Evolutionary conservation across 1,140 invertebrate species (phyloP).

Genomic region (Agrilus planipennis): DNA sequence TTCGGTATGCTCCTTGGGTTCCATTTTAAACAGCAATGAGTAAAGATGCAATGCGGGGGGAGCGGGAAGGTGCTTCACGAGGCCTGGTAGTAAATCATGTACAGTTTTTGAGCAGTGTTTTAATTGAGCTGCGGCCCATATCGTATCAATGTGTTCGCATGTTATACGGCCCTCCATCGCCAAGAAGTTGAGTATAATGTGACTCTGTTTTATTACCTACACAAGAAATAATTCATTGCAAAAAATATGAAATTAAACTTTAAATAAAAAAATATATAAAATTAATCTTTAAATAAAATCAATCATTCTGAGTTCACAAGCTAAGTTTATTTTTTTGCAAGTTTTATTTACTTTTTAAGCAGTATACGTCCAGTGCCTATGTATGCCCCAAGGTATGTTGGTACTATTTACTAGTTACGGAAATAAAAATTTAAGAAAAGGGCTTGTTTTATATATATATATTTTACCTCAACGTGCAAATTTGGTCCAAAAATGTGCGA

Average conservation of each 20-base stretch:
- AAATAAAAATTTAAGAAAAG: too few relatives aligned
- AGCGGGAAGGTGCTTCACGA: conserved; percentile 82
- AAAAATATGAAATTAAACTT: background rate
- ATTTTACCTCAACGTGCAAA: conserved; percentile 76
- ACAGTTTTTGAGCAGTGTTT: conserved; percentile 91
- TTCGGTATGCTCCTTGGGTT: conserved; percentile 84
- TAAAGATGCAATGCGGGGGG: conserved; percentile 80
- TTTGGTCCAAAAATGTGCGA: conserved; percentile 93
- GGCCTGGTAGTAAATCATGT: conserved; percentile 75
- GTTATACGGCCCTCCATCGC: conserved; percentile 84
- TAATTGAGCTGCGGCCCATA: conserved; percentile 86
- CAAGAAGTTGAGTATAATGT: conserved; percentile 83
- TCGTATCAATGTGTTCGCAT: conserved; percentile 81
- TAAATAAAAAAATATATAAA: background rate
- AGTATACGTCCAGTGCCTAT: too few relatives aligned
- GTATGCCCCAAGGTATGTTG: too few relatives aligned
- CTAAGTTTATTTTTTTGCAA: too few relatives aligned
- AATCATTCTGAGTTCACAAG: too few relatives aligned
- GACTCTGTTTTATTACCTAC: conserved; percentile 85
- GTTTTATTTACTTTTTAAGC: too few relatives aligned
- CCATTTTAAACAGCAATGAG: conserved; percentile 67
- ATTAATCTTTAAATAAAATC: background rate
- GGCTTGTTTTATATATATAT: background rate
- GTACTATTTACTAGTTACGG: too few relatives aligned
- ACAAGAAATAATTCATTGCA: conserved; percentile 10